phyloP scores from a whole-genome alignment of 2,888 invertebrate species.

The Siphlonurus alternatus region DNA sequence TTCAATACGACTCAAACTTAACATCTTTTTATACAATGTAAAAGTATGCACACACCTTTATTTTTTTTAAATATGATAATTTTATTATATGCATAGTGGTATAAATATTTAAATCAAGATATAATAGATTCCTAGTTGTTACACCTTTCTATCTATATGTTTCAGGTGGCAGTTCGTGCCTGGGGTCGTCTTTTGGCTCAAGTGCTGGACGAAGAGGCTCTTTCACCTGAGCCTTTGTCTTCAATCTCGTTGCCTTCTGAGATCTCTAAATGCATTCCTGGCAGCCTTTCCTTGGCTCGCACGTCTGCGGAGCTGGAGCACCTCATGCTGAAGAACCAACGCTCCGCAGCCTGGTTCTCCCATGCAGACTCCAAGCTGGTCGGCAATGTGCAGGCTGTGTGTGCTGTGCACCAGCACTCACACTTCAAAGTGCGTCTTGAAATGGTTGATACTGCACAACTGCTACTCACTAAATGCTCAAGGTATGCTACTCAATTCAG shows the following conservation, averaged over 20 bases:
- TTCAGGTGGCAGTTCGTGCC: conserved; percentile 28
- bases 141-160: background rate
- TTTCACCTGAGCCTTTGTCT: background rate
- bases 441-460: conserved; percentile 38
- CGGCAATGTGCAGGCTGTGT: conserved; percentile 31
- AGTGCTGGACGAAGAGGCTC: conserved; percentile 27
- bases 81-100: background rate
- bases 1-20: conserved; percentile 13
- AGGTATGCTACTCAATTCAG: conserved; percentile 12
- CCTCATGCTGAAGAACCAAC: conserved; percentile 23
- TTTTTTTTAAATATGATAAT: background rate
- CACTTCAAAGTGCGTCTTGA: conserved; percentile 43
- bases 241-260: too few species aligned
- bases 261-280: too few species aligned
- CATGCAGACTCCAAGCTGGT: conserved; percentile 39
- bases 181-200: conserved; percentile 29
- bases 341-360: conserved; percentile 38
- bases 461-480: conserved; percentile 23
- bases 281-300: conserved; percentile 10
- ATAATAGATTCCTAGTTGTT: background rate
- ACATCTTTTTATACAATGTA: background rate
- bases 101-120: too few species aligned
- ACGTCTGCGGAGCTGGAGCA: conserved; percentile 22
- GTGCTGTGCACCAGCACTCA: conserved; percentile 37
- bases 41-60: background rate